Evolutionary conservation across 2,888 invertebrate genomes (phyloP).

Genomic region (Apotomis capreana): DNA sequence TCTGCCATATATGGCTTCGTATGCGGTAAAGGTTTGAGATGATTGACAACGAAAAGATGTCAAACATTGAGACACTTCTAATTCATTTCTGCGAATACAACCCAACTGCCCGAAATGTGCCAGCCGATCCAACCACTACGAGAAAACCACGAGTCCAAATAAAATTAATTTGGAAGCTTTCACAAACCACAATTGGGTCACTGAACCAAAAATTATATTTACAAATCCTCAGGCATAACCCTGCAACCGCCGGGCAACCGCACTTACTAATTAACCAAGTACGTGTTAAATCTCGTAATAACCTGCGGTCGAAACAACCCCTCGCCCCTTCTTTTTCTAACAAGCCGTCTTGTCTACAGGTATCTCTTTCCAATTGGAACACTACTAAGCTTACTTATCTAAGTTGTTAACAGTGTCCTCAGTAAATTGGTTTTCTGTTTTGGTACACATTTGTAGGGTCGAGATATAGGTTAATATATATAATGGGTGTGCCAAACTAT

Average conservation of each 20-base stretch:
- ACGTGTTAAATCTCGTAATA: conserved; percentile 81
- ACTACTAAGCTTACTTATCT: conserved; percentile 33
- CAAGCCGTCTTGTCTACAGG: conserved; percentile 43
- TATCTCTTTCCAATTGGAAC: conserved; percentile 58
- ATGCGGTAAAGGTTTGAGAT: too few relatives aligned
- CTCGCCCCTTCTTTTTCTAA: conserved; percentile 63
- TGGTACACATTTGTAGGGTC: not conserved
- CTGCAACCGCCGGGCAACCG: conserved; percentile 75
- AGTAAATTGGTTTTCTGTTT: not conserved
- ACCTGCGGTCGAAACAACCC: conserved; percentile 77
- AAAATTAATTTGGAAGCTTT: conserved; percentile 44
- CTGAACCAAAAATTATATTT: conserved; percentile 75
- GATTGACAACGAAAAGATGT: too few relatives aligned
- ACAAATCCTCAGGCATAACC: conserved; percentile 68
- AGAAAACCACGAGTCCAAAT: conserved; percentile 29
- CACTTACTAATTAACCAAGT: conserved; percentile 81
- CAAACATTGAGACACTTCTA: too few relatives aligned
- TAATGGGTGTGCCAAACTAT: not conserved
- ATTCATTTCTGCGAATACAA: too few relatives aligned
- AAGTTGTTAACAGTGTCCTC: conserved; percentile 15
- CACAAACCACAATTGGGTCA: conserved; percentile 69
- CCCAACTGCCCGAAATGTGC: not conserved
- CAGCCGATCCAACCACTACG: conserved; percentile 17
- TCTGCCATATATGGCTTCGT: too few relatives aligned
- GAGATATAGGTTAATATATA: not conserved